A percentile compares a stretch with the other conserved stretches of the same genome.
Conservation (phyloP, 1,140 invertebrate genomes). For the Bursaphelenchus mucronatus region DNA sequence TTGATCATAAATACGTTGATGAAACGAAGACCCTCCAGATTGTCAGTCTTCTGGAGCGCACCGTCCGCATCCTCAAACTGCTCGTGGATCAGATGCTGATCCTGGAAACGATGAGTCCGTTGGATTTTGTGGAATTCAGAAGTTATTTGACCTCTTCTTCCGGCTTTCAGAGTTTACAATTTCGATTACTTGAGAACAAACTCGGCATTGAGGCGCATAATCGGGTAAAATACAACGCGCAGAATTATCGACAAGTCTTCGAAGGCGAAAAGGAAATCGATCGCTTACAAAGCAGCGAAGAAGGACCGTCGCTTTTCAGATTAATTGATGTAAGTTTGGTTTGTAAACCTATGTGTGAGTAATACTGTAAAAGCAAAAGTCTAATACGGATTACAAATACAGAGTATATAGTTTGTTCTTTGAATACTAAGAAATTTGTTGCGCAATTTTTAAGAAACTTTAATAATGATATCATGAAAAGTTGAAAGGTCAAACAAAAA, state of each 20-base stretch:
- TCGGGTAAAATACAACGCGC: constrained; percentile 85
- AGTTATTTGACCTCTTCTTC: constrained; percentile 85
- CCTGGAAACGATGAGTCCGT: constrained; percentile 92
- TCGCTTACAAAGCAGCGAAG: constrained; percentile 73
- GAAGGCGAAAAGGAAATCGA: constrained; percentile 71
- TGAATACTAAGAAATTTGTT: background rate
- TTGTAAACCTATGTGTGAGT: background rate
- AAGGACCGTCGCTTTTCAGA: constrained; percentile 75
- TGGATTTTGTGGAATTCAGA: constrained; percentile 92
- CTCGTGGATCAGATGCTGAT: constrained; percentile 94
- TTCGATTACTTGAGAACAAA: constrained; percentile 92
- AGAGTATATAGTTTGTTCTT: too few species aligned
- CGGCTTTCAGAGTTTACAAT: constrained; percentile 94
- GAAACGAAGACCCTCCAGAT: constrained; percentile 88
- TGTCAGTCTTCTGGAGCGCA: constrained; percentile 80
- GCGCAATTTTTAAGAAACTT: constrained; percentile 15
- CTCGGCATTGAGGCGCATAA: constrained; percentile 80
- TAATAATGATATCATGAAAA: too few species aligned
- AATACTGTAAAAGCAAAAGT: too few species aligned
- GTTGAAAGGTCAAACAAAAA: too few species aligned
- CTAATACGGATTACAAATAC: too few species aligned
- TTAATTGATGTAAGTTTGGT: constrained; percentile 70
- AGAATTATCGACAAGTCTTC: constrained; percentile 79
- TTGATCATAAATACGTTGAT: constrained; percentile 74
- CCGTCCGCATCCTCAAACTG: constrained; percentile 88